Percentiles rank a stretch among this genome's conserved stretches.
phyloP scores from a whole-genome alignment of 1,140 invertebrate species.

The Pachypeltis micranthus region DNA sequence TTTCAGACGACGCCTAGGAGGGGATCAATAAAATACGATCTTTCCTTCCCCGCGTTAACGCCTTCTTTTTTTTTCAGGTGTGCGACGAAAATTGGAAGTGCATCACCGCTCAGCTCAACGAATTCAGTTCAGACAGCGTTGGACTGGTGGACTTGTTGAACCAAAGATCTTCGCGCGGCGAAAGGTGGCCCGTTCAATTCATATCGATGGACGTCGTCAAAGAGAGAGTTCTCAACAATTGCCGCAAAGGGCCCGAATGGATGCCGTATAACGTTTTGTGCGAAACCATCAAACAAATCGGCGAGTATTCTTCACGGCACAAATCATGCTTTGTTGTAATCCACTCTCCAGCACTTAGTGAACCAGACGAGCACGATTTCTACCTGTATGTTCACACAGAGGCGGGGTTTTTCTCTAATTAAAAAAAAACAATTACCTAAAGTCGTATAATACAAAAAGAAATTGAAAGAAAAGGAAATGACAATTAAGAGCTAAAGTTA shows the following conservation, averaged over 20 bases:
- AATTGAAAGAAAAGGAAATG: no score
- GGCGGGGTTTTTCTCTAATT: no score
- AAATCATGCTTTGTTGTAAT: no score
- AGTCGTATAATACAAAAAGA: no score
- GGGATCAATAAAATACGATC: neutral
- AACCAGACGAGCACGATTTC: no score
- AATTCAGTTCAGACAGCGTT: neutral
- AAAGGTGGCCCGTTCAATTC: constrained; percentile 8
- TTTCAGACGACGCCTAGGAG: no score
- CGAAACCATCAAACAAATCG: neutral
- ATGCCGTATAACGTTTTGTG: constrained; percentile 1
- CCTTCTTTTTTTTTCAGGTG: constrained; percentile 5
- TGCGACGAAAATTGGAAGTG: constrained; percentile 7
- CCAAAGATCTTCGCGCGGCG: neutral
- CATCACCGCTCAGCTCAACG: neutral
- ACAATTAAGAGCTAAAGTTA: no score
- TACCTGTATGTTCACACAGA: no score
- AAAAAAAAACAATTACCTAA: no score
- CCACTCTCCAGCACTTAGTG: no score
- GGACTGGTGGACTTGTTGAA: neutral
- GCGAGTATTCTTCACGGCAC: neutral
- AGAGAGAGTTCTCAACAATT: constrained; percentile 9
- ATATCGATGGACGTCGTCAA: constrained; percentile 5
- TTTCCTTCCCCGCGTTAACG: no score
- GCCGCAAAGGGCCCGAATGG: neutral